phyloP scores from a whole-genome alignment of 2,113 vertebrate species.

The Nannospalax galili region DNA sequence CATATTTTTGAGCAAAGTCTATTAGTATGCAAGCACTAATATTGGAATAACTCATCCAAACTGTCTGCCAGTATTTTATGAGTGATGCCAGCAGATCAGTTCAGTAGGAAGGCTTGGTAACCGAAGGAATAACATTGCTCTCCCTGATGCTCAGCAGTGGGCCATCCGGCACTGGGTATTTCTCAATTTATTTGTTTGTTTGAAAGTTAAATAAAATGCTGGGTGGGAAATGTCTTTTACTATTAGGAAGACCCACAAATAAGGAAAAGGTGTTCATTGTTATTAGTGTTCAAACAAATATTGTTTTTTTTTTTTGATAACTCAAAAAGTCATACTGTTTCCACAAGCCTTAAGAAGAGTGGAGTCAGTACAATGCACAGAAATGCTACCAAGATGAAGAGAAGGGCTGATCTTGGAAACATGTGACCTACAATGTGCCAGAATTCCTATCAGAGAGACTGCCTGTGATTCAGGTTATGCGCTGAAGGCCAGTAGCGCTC shows the following conservation, averaged over 20 bases:
- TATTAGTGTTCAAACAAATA: not conserved
- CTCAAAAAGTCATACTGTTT: not conserved
- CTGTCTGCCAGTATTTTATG: not conserved
- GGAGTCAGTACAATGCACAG: accelerated
- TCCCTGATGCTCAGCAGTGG: not conserved
- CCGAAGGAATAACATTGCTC: not conserved
- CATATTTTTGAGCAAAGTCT: not conserved
- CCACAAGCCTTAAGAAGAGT: not conserved
- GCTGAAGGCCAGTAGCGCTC: not conserved
- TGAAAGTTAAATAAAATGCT: constrained; percentile 39
- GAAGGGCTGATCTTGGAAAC: not conserved
- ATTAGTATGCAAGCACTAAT: not conserved
- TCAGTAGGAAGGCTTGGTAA: not conserved
- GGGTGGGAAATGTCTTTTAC: not conserved
- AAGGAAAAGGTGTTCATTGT: not conserved
- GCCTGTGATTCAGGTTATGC: not conserved
- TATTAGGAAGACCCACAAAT: not conserved
- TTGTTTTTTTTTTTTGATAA: not conserved
- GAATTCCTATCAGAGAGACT: not conserved
- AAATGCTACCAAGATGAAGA: not conserved
- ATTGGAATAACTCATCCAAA: not conserved
- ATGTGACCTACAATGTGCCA: not conserved
- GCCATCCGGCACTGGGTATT: not conserved
- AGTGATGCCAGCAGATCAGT: not conserved
- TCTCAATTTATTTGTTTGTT: constrained; percentile 10